Conservation (phyloP, 2,797 vertebrate genomes). For the Melanotaenia pygmaea region DNA sequence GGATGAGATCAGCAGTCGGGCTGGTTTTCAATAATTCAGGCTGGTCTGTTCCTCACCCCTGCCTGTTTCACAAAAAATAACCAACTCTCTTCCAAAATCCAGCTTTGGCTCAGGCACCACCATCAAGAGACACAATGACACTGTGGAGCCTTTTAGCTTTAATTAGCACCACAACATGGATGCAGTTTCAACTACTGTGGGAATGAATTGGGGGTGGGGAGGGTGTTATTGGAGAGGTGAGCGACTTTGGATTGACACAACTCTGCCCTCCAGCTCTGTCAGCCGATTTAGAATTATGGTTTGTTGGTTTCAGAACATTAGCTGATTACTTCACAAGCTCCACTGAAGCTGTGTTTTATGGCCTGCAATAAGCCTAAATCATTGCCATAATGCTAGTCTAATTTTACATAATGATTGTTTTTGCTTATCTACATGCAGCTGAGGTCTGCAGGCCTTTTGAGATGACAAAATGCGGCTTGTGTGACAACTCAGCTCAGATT, state of each 20-base stretch:
- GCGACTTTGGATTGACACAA: conserved; percentile 25
- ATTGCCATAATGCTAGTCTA: conserved; percentile 54
- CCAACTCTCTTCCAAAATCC: conserved; percentile 18
- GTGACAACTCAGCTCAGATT: conserved; percentile 1
- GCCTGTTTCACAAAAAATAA: conserved; percentile 29
- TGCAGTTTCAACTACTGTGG: conserved; percentile 31
- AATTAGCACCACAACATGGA: conserved; percentile 26
- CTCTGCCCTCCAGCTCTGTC: conserved; percentile 42
- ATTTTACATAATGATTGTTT: conserved; percentile 61
- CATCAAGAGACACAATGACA: conserved; percentile 11
- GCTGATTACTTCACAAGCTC: conserved; percentile 66
- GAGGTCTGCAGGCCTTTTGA: conserved; percentile 25
- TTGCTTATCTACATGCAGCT: conserved; percentile 52
- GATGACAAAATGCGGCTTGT: not conserved
- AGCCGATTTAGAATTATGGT: conserved; percentile 60
- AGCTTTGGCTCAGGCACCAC: conserved; percentile 14
- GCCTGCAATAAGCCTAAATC: conserved; percentile 63
- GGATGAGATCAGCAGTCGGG: conserved; percentile 50
- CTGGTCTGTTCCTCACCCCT: conserved; percentile 45
- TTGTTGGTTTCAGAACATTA: conserved; percentile 68
- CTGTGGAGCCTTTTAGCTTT: conserved; percentile 24
- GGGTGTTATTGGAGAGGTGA: conserved; percentile 5
- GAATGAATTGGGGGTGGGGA: not conserved
- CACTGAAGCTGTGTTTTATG: conserved; percentile 61
- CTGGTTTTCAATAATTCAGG: conserved; percentile 62